A percentile compares a stretch with the other conserved stretches of the same genome.
Conservation (phyloP, 2,888 invertebrate species). For the Stegana nigrithorax region DNA sequence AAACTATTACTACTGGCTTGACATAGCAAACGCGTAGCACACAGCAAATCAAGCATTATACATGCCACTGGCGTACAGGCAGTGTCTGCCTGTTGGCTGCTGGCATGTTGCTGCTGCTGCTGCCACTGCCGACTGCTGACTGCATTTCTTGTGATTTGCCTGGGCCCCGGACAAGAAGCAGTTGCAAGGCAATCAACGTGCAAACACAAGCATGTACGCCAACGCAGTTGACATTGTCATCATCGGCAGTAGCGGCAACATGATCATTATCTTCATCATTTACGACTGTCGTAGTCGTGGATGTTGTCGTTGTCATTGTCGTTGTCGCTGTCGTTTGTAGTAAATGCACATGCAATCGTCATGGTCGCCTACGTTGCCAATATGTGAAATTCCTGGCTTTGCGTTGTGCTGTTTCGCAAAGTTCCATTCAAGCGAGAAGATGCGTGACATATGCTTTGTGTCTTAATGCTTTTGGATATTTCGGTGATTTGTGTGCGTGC, state of each 20-base stretch:
- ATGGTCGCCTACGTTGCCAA: slow-evolving; percentile 28
- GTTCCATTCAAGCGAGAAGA: background rate
- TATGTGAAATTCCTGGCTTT: slow-evolving; percentile 45
- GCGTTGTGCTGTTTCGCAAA: slow-evolving; percentile 4
- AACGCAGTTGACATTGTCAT: background rate
- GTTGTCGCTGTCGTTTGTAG: background rate
- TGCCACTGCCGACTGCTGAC: background rate
- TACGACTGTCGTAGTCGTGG: too few species aligned
- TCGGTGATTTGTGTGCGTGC: background rate
- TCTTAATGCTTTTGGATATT: background rate
- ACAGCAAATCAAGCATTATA: too few species aligned
- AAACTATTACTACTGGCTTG: too few species aligned
- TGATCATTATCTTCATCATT: slow-evolving; percentile 1
- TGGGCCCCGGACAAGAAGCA: background rate
- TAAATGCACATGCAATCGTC: background rate
- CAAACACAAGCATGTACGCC: background rate
- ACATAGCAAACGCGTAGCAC: too few species aligned
- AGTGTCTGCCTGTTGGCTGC: too few species aligned
- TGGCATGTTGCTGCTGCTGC: too few species aligned
- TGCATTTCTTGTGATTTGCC: background rate
- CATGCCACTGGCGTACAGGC: too few species aligned
- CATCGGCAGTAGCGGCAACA: slow-evolving; percentile 22
- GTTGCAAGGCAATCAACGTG: background rate
- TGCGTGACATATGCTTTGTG: background rate
- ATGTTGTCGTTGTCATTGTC: too few species aligned